These are phyloP conservation scores for Tetragonula carbonaria DNA, from an alignment of 2,888 invertebrate species.

Conservation along the genomic window DNA sequence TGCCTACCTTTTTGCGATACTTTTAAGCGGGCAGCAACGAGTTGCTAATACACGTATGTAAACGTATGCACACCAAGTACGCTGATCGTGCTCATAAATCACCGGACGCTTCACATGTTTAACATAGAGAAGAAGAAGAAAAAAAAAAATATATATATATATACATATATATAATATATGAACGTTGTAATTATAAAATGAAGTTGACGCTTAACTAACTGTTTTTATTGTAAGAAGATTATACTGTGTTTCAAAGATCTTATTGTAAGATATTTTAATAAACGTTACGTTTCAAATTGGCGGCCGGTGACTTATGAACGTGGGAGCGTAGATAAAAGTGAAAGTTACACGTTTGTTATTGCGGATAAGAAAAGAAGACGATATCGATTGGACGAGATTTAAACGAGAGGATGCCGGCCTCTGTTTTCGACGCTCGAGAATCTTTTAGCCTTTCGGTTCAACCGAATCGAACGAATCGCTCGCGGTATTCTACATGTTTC, in stretches of 20 bases:
- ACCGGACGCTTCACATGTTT: neutral
- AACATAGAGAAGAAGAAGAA: neutral
- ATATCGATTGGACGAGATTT: constrained; percentile 2
- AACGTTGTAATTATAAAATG: neutral
- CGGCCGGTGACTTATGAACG: neutral
- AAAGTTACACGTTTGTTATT: constrained; percentile 26
- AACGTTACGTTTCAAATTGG: constrained; percentile 26
- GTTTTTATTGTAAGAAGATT: neutral
- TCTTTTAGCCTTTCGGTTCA: neutral
- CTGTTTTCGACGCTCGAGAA: constrained; percentile 3
- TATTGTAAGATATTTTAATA: constrained; percentile 7
- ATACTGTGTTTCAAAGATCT: constrained; percentile 23
- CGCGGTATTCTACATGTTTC: neutral
- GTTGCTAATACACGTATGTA: constrained; percentile 1
- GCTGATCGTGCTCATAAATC: neutral
- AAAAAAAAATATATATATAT: no score
- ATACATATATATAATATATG: neutral
- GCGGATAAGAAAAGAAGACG: neutral
- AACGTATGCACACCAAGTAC: neutral
- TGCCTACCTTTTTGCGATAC: constrained; percentile 4
- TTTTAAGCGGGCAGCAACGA: neutral
- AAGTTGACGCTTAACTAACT: neutral
- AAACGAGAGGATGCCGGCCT: constrained; percentile 47
- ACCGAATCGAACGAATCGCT: neutral
- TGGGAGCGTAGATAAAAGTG: constrained; percentile 22